phyloP scores from a whole-genome alignment of 2,113 vertebrate species.

The Oreocharis arfaki region DNA sequence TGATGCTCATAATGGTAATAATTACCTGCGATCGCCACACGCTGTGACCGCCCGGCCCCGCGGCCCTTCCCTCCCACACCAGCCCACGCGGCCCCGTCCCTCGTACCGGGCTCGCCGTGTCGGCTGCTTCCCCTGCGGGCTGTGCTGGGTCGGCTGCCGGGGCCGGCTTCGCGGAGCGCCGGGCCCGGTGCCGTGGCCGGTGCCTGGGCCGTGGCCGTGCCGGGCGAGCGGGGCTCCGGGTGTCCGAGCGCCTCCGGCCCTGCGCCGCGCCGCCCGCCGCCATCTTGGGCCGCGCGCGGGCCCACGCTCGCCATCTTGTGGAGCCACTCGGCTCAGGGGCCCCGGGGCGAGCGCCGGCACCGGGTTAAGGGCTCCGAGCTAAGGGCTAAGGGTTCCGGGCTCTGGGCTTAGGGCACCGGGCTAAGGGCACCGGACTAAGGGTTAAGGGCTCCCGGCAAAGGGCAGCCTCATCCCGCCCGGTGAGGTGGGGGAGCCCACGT shows the following conservation, averaged over 20 bases:
- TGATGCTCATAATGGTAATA: not conserved
- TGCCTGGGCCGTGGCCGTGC: not conserved
- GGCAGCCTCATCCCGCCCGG: not conserved
- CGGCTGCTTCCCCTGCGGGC: not conserved
- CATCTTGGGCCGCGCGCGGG: too few relatives aligned
- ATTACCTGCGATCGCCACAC: accelerated
- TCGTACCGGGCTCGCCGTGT: not conserved
- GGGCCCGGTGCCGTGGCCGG: not conserved
- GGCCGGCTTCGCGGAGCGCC: not conserved
- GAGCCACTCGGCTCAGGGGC: too few relatives aligned
- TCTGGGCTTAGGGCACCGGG: too few relatives aligned
- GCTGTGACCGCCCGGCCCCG: accelerated
- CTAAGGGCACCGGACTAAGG: too few relatives aligned
- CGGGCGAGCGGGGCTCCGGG: not conserved
- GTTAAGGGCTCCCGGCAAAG: too few relatives aligned
- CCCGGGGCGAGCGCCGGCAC: too few relatives aligned
- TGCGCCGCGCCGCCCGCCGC: too few relatives aligned
- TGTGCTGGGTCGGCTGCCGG: not conserved
- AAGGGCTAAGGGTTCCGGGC: too few relatives aligned
- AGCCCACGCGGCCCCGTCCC: not conserved
- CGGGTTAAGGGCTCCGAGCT: too few relatives aligned
- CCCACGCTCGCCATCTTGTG: too few relatives aligned
- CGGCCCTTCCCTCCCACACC: not conserved
- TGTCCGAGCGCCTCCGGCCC: too few relatives aligned
- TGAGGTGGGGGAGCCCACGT: not conserved